Conservation (phyloP, 1,140 invertebrate species). For the Semibalanus balanoides region DNA sequence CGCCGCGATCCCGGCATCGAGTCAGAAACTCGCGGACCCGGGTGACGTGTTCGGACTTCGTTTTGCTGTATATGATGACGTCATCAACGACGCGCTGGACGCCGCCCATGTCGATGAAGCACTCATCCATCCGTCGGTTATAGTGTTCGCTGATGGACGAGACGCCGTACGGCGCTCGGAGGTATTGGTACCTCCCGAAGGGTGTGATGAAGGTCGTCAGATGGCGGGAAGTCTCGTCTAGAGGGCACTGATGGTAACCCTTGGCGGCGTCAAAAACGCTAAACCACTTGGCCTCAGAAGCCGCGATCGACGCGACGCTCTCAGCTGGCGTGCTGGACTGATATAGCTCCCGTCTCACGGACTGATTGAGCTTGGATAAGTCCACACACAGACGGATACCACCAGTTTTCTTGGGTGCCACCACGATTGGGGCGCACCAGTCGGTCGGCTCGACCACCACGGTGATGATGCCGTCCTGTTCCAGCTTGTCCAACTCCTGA, state of each 20-base stretch:
- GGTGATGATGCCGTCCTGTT: constrained; percentile 1
- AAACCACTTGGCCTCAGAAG: constrained; percentile 13
- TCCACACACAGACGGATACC: constrained; percentile 18
- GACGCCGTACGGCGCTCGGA: constrained; percentile 17
- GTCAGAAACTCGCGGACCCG: constrained; percentile 12
- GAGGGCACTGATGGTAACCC: constrained; percentile 25
- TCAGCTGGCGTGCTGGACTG: constrained; percentile 12
- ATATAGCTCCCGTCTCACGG: neutral
- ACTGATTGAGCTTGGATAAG: constrained; percentile 21
- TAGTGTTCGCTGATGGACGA: constrained; percentile 21
- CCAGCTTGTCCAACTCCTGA: neutral
- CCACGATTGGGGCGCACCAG: constrained; percentile 16
- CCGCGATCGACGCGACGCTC: constrained; percentile 14
- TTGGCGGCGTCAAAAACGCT: constrained; percentile 24
- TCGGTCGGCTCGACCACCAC: constrained; percentile 10
- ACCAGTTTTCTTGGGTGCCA: constrained; percentile 13
- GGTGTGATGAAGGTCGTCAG: constrained; percentile 25
- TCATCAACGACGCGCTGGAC: constrained; percentile 19
- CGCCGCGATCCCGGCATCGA: constrained; percentile 7
- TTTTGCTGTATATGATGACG: constrained; percentile 14
- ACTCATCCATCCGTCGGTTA: constrained; percentile 18
- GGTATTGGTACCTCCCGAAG: constrained; percentile 17
- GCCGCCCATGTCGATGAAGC: constrained; percentile 13
- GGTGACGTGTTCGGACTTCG: constrained; percentile 11
- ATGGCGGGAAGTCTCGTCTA: constrained; percentile 20